These are phyloP conservation scores for Trichogramma dendrolimi DNA, from an alignment of 2,888 invertebrate species.

Conservation along the genomic window DNA sequence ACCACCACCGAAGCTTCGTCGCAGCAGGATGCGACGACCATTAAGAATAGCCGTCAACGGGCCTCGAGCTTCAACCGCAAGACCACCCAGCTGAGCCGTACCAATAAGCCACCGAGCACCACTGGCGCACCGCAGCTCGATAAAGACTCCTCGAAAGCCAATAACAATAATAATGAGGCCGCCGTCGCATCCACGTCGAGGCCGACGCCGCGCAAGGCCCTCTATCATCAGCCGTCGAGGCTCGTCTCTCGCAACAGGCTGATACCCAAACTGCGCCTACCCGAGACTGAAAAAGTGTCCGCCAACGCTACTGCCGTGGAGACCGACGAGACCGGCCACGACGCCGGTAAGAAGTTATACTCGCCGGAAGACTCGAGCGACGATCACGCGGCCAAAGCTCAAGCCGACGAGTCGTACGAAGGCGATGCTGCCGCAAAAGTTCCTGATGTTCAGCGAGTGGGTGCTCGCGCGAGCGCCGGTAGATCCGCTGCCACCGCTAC, in stretches of 20 bases:
- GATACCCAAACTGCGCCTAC: too few relatives aligned
- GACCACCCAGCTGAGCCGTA: not conserved
- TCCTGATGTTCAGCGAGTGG: not conserved
- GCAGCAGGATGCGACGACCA: not conserved
- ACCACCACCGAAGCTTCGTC: not conserved
- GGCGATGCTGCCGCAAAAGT: slow-evolving; percentile 10
- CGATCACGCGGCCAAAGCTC: not conserved
- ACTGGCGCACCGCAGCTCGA: not conserved
- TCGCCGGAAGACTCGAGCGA: not conserved
- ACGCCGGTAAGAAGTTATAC: too few relatives aligned
- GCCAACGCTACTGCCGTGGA: too few relatives aligned
- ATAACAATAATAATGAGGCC: not conserved
- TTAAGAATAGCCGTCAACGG: slow-evolving; percentile 9
- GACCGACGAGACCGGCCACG: too few relatives aligned
- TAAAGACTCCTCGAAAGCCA: not conserved
- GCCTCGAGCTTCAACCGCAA: not conserved
- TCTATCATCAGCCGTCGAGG: not conserved
- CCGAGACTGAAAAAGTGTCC: too few relatives aligned
- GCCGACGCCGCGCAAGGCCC: too few relatives aligned
- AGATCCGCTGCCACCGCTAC: not conserved
- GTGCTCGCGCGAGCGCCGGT: too few relatives aligned
- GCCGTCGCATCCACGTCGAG: not conserved
- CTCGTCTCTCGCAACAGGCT: not conserved
- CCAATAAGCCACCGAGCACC: not conserved
- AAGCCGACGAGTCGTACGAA: not conserved